These are phyloP conservation scores for Mobula birostris DNA, from an alignment of 2,113 vertebrate species.

Conservation along the genomic window DNA sequence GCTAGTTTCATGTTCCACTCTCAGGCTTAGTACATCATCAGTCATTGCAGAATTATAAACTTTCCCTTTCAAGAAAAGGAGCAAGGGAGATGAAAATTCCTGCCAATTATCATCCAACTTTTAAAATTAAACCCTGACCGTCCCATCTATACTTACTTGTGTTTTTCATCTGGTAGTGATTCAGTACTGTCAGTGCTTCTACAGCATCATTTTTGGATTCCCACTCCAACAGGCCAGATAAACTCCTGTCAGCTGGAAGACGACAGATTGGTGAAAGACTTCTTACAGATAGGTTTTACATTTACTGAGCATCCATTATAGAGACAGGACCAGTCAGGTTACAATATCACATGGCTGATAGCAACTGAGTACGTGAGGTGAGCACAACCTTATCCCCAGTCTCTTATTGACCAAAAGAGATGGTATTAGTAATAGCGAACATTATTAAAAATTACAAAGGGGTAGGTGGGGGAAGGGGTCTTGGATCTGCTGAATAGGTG, in stretches of 20 bases:
- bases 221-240: slow-evolving; percentile 89
- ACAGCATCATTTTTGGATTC: slow-evolving; percentile 92
- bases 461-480: too few species aligned
- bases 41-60: neutral
- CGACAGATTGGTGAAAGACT: neutral
- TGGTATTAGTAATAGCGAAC: too few species aligned
- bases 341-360: neutral
- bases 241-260: slow-evolving; percentile 73
- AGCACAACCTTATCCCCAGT: neutral
- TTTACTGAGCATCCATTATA: neutral
- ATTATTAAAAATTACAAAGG: too few species aligned
- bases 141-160: slow-evolving; percentile 70
- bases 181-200: slow-evolving; percentile 90
- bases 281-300: neutral
- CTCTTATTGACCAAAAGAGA: too few species aligned
- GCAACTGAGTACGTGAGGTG: neutral
- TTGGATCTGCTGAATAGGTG: too few species aligned
- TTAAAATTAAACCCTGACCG: neutral
- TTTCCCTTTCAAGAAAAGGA: neutral
- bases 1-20: neutral
- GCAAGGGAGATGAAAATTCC: neutral
- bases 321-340: neutral
- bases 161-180: slow-evolving; percentile 96
- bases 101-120: neutral
- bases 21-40: neutral